Evolutionary conservation across 2,888 invertebrate genomes (phyloP).

Genomic region (Trachelus troglodyta): DNA sequence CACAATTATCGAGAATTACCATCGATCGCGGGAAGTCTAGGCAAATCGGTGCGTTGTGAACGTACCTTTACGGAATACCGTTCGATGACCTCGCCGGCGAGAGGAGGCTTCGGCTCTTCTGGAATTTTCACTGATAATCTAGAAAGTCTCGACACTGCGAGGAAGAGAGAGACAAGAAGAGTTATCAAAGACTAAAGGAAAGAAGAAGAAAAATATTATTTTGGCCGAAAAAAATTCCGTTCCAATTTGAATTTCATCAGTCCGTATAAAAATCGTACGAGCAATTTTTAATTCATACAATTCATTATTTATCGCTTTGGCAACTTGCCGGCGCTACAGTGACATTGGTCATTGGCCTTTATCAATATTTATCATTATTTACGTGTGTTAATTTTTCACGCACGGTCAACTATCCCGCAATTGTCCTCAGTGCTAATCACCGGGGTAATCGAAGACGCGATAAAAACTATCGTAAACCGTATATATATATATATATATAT

Average conservation of each 20-base stretch:
- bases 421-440: neutral
- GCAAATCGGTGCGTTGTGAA: neutral
- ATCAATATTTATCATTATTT: neutral
- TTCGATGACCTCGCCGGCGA: conserved; percentile 39
- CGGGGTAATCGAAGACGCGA: neutral
- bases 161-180: neutral
- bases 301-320: neutral
- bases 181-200: neutral
- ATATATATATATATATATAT: neutral
- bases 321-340: neutral
- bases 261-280: neutral
- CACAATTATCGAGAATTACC: neutral
- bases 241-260: neutral
- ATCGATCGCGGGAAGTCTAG: neutral
- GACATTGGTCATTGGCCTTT: neutral
- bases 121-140: conserved; percentile 35
- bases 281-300: neutral
- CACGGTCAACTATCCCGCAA: neutral
- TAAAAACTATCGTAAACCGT: neutral
- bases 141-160: conserved; percentile 27
- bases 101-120: conserved; percentile 35
- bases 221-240: neutral
- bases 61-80: conserved; percentile 17
- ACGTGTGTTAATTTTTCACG: neutral
- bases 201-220: no score